Evolutionary conservation across 2,888 invertebrate genomes (phyloP).

Genomic region (Elgonia sp.): DNA sequence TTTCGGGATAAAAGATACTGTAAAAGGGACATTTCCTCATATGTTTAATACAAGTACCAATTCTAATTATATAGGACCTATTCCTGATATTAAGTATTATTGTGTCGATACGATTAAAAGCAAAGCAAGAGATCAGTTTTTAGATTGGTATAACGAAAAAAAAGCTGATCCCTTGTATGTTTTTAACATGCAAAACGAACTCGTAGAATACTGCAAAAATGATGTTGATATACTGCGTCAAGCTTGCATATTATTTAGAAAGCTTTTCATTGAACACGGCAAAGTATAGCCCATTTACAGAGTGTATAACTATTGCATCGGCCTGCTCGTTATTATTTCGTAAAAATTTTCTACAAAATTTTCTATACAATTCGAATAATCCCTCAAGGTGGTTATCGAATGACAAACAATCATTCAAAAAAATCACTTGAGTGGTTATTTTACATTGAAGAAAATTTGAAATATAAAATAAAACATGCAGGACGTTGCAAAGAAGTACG

Average conservation of each 20-base stretch:
- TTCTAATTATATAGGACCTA: neutral
- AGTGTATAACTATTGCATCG: constrained; percentile 12
- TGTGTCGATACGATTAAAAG: too few species aligned
- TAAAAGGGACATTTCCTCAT: constrained; percentile 23
- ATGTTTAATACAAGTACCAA: constrained; percentile 1
- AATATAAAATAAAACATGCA: neutral
- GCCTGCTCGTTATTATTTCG: constrained; percentile 8
- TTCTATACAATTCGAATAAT: neutral
- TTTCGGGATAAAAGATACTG: neutral
- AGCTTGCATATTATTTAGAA: neutral
- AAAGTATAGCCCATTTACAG: neutral
- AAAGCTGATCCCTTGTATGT: neutral
- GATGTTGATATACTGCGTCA: constrained; percentile 7
- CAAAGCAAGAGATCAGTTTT: neutral
- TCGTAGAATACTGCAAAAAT: neutral
- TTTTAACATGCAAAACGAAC: constrained; percentile 14
- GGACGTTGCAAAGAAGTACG: neutral
- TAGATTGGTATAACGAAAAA: neutral
- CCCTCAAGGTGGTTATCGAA: neutral
- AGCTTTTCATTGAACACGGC: neutral
- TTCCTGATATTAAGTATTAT: neutral
- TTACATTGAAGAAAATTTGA: neutral
- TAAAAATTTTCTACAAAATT: constrained; percentile 1
- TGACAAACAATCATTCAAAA: neutral
- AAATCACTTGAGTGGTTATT: neutral